Evolutionary conservation across 2,888 invertebrate species (phyloP).

Genomic region (Campoplex capitator): DNA sequence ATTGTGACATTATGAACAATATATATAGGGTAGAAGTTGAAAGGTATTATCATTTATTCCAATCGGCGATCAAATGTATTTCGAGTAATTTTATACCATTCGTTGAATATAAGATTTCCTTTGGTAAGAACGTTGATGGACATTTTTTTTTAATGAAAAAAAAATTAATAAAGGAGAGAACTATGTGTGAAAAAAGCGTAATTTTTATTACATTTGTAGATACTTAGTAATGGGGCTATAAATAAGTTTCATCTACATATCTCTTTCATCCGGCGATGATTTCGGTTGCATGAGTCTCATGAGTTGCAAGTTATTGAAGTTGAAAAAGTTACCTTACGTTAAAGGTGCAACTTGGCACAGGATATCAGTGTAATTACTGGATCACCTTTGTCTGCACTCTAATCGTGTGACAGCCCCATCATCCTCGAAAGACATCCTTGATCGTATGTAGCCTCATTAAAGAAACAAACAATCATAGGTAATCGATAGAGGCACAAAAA

Average conservation of each 20-base stretch:
- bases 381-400: slow-evolving; percentile 25
- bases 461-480: slow-evolving; percentile 22
- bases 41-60: slow-evolving; percentile 50
- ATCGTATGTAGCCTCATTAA: slow-evolving; percentile 18
- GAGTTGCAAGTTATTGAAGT: slow-evolving; percentile 7
- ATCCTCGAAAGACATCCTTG: slow-evolving; percentile 40
- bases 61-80: slow-evolving; percentile 58
- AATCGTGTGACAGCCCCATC: slow-evolving; percentile 64
- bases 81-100: slow-evolving; percentile 68
- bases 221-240: slow-evolving; percentile 14
- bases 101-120: slow-evolving; percentile 63
- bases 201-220: slow-evolving; percentile 34
- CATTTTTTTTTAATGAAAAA: slow-evolving; percentile 2
- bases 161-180: slow-evolving; percentile 49
- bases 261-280: neutral
- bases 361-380: slow-evolving; percentile 35
- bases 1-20: neutral
- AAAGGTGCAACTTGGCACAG: slow-evolving; percentile 59
- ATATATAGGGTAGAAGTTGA: slow-evolving; percentile 7
- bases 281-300: slow-evolving; percentile 30
- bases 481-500: slow-evolving; percentile 37
- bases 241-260: neutral
- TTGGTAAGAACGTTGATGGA: slow-evolving; percentile 39
- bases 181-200: slow-evolving; percentile 45
- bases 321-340: neutral